phyloP scores from a whole-genome alignment of 2,113 vertebrate genomes.

The Deroptyus accipitrinus region DNA sequence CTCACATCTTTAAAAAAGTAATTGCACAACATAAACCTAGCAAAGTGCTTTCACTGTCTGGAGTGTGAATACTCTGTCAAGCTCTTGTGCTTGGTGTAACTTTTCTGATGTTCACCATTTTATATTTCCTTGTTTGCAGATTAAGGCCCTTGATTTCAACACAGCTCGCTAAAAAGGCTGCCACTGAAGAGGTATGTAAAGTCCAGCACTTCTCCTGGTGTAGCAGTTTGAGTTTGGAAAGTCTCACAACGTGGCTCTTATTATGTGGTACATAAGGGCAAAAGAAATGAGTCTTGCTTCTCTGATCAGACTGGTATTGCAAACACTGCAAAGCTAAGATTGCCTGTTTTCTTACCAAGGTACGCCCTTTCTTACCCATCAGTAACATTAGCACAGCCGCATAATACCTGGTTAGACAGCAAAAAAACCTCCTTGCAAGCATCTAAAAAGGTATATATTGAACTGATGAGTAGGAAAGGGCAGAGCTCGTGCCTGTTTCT shows the following conservation, averaged over 20 bases:
- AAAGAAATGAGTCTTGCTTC: neutral
- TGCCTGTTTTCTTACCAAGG: neutral
- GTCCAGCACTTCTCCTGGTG: neutral
- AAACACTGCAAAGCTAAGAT: neutral
- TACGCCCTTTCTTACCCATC: neutral
- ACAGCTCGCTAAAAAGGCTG: constrained; percentile 83
- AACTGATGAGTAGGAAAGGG: neutral
- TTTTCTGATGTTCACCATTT: neutral
- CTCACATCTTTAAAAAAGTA: neutral
- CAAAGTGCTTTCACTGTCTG: neutral
- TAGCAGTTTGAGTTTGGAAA: neutral
- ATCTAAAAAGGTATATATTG: neutral
- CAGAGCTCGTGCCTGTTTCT: neutral
- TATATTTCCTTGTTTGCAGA: constrained; percentile 69
- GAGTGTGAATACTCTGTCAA: neutral
- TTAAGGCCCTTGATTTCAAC: constrained; percentile 83
- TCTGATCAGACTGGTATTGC: neutral
- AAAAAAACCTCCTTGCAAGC: neutral
- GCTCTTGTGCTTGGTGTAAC: neutral
- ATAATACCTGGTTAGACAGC: neutral
- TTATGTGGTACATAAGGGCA: neutral
- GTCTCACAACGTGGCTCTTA: neutral
- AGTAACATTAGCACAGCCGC: neutral
- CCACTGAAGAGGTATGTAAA: constrained; percentile 79
- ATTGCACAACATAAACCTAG: neutral